Base-by-base conservation (phyloP, 1,140 invertebrate species). In the Drosophila sp. region DNA sequence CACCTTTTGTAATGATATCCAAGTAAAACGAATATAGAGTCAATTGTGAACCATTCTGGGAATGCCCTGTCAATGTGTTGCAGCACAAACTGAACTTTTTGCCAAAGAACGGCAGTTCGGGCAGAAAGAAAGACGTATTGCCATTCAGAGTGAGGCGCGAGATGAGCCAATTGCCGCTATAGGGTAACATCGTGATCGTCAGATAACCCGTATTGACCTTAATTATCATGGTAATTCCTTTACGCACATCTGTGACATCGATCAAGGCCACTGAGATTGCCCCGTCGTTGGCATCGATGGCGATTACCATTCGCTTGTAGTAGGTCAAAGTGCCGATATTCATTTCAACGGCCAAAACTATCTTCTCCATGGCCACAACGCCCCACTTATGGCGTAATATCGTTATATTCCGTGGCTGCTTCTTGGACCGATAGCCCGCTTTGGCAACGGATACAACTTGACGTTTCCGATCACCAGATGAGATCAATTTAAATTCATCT, bases 1-100 rank as follows among this genome's bases (percentile, higher is more conserved):
- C 3, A 82, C 80, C 0, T 2, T n/a, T 3, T 0, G 5, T 1
- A 1, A 72, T 2, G 0, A 85, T 10, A 29, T 85, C 82, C 66
- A 85, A 11, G 27, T 69, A 25, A n/a, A 81, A 60, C 5, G 54
- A 47, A n/a, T 60, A 62, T 0, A 80, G 2, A 1, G 8, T 54
- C 3, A 86, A 6, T 0, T 63, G 44, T 5, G 3, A 0, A 1
- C 44, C 64, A 0, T n/a, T 2, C 0, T 4, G 2, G 0, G 72
- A 29, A 17, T 40, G 83, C 1, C 29, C 61, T 1, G 57, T 73
- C 0, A 87, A 1, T 1, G 23, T 8, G 0, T 40, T 5, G 40
- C 79, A 83, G 29, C 83, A 87, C 0, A 80, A 57, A 10, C 84
- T 80, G 11, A 66, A 74, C 1, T 27, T 10, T 0, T 33, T 27